Base-by-base conservation (phyloP, 2,113 vertebrate genomes). In the Rhinolophus ferrumequinum region DNA sequence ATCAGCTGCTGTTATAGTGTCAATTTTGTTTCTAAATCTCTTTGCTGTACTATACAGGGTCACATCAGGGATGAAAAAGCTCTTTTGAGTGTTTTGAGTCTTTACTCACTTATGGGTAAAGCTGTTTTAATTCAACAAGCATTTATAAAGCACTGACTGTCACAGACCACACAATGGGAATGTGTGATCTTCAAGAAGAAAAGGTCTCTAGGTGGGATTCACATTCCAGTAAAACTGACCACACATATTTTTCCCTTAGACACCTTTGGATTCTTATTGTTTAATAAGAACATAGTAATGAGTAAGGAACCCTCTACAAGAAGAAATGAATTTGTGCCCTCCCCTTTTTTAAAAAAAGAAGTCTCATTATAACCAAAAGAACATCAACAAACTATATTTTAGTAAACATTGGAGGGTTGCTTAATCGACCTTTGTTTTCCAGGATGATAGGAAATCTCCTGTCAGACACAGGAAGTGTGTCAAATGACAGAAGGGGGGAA, bases 351-450 rank as follows among this genome's bases (percentile, higher is more conserved):
- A 9, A 88, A 92, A 92, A 35, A 95, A 35, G n/a, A 84, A 54
- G 67, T 11, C 85, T 88, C 73, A 52, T 38, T 58, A 69, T 81
- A 85, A 88, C 73, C 90, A 97, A 83, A 93, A 83, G 94, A 94
- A 86, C 44, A 94, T 62, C 60, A 81, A 93, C 70, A 56, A 77
- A 88, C 41, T 90, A 22, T 41, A 94, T 58, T 85, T 87, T 76
- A 64, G 50, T 95, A 88, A 95, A 93, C 82, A 72, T 0, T 95
- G 91, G 70, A 79, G 56, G 10, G 60, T 97, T 83, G 64, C 69
- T 96, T 92, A 96, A 90, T 1, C 88, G 93, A 97, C 89, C 91
- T 97, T 97, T 97, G 96, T 91, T 97, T 98, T 95, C 94, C 64
- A 87, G 69, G 58, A 85, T 62, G 77, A 92, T 38, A 92, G 69